Evolutionary conservation across 2,113 vertebrate species (phyloP), one percentile per base, ranked within the genome.

Genomic region (Glaucidium brasilianum): DNA sequence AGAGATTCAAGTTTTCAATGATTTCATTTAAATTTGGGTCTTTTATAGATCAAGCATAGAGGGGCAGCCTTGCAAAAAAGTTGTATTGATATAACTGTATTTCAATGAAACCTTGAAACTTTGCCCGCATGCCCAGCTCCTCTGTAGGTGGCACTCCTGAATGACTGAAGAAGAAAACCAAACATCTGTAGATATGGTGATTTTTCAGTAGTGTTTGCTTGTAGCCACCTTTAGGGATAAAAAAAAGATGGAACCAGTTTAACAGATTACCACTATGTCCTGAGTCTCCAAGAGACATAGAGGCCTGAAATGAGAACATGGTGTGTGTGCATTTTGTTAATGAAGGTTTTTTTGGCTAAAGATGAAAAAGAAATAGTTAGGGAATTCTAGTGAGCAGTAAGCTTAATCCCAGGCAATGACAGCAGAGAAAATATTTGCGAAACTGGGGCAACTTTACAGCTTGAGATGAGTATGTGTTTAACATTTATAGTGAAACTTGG

Each of bases 71-170:
- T 2, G 6, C 17, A 73, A 86, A 92, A 81, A 58, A 5, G 1
- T 45, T 91, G n/a, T 74, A 77, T 32, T 71, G 3, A 37, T 72
- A 10, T 59, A 55, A 66, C 26, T 19, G 3, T 69, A 59, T 88
- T 86, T 91, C 74, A 74, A 71, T 21, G 14, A 73, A 92, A 89
- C 25, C 5, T 73, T 83, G 45, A 45, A 45, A 45, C 43, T 45
- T 45, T 0, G 0, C 11, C 10, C 1, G 0, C 41, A 5, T 69
- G 11, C 17, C 83, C 11, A 74, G 10, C 32, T 86, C 22, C 21
- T 77, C 39, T 77, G 27, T 85, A 45, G 71, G 37, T 15, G 18
- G 10, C 37, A 50, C 7, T 41, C 2, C 3, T 56, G 49, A 73
- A 76, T 60, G 34, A 43, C 11, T 56, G 10, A 82, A 60, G 41